Conservation (phyloP, 2,797 vertebrate genomes). For the Nasua narica region DNA sequence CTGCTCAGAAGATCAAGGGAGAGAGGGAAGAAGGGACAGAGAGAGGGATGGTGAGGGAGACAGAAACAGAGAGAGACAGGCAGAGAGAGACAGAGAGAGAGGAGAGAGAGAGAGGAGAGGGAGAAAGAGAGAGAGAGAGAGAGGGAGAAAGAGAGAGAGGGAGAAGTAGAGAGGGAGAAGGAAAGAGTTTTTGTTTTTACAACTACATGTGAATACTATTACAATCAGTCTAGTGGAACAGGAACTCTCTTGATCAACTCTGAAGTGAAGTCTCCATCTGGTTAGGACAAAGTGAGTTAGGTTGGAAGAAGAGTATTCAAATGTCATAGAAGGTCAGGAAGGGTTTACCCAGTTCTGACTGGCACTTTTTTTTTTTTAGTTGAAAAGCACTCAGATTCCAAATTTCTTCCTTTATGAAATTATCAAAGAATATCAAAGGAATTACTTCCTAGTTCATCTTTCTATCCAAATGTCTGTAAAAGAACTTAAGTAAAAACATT, state of each 20-base stretch:
- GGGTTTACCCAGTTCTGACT: background rate
- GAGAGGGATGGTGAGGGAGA: background rate
- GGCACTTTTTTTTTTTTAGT: background rate
- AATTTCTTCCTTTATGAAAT: conserved; percentile 44
- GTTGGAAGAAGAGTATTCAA: background rate
- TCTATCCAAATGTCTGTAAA: background rate
- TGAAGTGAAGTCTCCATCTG: background rate
- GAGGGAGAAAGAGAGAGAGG: no score
- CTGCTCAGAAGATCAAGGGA: background rate
- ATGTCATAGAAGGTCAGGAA: background rate
- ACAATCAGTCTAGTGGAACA: background rate
- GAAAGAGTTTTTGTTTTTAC: background rate
- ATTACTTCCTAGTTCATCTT: conserved; percentile 40
- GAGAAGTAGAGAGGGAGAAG: background rate
- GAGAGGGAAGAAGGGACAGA: background rate
- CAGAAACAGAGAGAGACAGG: no score
- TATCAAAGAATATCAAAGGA: conserved; percentile 53
- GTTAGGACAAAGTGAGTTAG: background rate
- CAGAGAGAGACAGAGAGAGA: fast-evolving
- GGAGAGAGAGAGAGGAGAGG: no score
- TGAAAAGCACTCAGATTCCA: conserved; percentile 29
- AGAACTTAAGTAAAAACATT: background rate
- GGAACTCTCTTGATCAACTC: background rate
- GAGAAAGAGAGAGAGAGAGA: no score
- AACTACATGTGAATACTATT: background rate